Conservation (phyloP, 2,113 vertebrate species). For the Mustela lutreola region DNA sequence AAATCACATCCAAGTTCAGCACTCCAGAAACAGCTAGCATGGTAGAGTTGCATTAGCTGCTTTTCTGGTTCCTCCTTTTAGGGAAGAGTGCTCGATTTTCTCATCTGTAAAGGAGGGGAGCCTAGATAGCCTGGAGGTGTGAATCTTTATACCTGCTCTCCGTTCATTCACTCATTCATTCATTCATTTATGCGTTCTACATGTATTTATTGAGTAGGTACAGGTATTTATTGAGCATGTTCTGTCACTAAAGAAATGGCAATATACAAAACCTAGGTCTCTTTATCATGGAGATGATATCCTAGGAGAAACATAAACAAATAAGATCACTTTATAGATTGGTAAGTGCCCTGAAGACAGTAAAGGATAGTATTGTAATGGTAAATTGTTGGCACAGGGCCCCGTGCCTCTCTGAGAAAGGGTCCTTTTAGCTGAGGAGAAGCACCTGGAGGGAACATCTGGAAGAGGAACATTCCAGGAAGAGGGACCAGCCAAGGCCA, state of each 20-base stretch:
- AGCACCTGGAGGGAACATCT: not conserved
- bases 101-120: not conserved
- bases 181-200: not conserved
- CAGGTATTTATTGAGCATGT: not conserved
- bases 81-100: not conserved
- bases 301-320: not conserved
- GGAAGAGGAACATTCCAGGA: not conserved
- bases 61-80: slow-evolving; percentile 36
- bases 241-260: not conserved
- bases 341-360: not conserved
- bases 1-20: slow-evolving; percentile 60
- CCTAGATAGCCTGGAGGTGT: not conserved
- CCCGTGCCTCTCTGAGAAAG: not conserved
- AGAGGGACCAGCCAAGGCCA: not conserved
- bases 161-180: not conserved
- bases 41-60: not conserved
- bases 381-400: not conserved
- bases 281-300: not conserved
- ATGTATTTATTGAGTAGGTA: not conserved
- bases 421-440: not conserved
- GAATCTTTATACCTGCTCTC: not conserved
- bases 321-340: not conserved
- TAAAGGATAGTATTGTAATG: not conserved
- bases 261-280: not conserved
- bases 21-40: not conserved